Evolutionary conservation across 2,113 vertebrate species (phyloP), one percentile per base, ranked within the genome.

Genomic region (Panurus biarmicus): DNA sequence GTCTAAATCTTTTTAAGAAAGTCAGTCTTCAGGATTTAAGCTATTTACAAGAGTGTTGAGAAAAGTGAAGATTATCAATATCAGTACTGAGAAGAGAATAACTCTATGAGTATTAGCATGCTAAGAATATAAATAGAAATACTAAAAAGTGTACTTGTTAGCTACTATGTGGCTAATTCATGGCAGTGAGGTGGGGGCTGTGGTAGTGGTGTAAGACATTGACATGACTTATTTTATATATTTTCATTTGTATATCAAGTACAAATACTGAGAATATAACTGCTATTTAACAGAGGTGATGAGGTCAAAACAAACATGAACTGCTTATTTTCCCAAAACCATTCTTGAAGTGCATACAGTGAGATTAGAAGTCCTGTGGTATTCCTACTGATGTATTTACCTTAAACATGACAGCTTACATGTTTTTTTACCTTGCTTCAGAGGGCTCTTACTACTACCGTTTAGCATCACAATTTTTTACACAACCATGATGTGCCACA

Each of bases 61-160:
- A 85, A 89, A 17, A 65, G 20, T 40, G 45, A 74, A 75, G 21
- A 35, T 70, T 64, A n/a, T 60, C 31, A 28, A 22, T 64, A n/a
- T 60, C 31, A 28, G 25, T 69, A 40, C n/a, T 77, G 66, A 45
- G 22, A 72, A 71, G 40, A 83, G 12, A 85, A 22, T 78, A 53
- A 73, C 7, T 57, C 20, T 42, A 5, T 44, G 28, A 35, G 3
- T 45, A 71, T 74, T 62, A 70, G 25, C 33, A 51, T 0, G 0
- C 26, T 64, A 23, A 35, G 23, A 35, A 4, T 56, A 76, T 54
- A 79, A 80, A 53, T 6, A 79, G n/a, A 65, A 83, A 45, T 61
- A 73, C 5, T 86, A 19, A 48, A 47, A 75, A 48, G 9, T 6
- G 4, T 31, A 9, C 10, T 69, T 20, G 11, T 53, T 67, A 40